Evolutionary conservation across 2,888 invertebrate species (phyloP), one percentile per base, ranked within the genome.

Genomic region (Kuschelorhynchus macadamiae): DNA sequence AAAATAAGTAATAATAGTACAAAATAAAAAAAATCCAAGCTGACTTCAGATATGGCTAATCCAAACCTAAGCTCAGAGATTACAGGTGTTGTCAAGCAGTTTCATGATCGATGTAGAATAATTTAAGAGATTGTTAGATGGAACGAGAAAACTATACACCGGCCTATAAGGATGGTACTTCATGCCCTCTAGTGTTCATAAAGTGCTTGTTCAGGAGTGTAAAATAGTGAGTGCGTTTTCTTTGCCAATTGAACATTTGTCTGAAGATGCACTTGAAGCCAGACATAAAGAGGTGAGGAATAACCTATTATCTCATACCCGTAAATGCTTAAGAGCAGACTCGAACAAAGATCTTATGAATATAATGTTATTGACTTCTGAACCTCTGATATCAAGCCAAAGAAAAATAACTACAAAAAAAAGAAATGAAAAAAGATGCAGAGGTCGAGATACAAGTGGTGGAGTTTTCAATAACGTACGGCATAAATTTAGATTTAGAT

Each of bases 1-100:
- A 74, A 72, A 70, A 65, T 39, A 73, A 76, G 71, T 62, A 53
- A 56, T 59, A 67, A 47, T 56, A 71, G 60, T 70, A 70, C 62
- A 72, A 71, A 62, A 67, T 70, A 67, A 72, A 73, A 53, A 60
- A 39, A 33, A 33, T 52, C 4, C 52, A 52, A 17, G 32, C 32
- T 9, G 36, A 52, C 2, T 32, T 52, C 12, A 52, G 33, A 33
- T 32, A 52, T 25, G 25, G 25, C 25, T 25, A 7, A 25, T 25
- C 25, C 25, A 5, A 7, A 25, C 7, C 25, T 25, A 5, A 25
- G 25, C 25, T 25, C 25, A 25, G 25, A 25, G 7, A 5, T 25
- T 3, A 25, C 4, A 25, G 7, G 25, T 25, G 25, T 7, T 25
- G 25, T 25, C 25, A 25, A 25, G 25, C 25, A 7, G 25, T 7